These are phyloP conservation scores for Actinernus sp. DNA, from an alignment of 92 coral and sea anemone genomes.

Conservation along the genomic window DNA sequence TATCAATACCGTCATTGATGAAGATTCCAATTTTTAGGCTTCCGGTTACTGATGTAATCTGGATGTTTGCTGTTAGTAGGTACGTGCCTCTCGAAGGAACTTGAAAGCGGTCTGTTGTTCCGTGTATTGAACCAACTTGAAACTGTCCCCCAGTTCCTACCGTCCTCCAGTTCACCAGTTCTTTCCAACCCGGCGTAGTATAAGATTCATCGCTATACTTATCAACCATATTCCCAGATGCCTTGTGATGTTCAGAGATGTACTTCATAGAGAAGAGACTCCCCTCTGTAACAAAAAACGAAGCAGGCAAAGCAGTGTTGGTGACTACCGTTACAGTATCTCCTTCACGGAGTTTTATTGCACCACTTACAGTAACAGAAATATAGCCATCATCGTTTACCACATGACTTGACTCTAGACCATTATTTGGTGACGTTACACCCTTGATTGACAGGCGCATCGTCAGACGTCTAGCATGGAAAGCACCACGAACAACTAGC, in stretches of 20 bases:
- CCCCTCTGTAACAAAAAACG: conserved; percentile 17
- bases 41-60: conserved; percentile 18
- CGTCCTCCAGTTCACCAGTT: conserved; percentile 62
- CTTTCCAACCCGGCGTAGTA: conserved; percentile 51
- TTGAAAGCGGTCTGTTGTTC: conserved; percentile 57
- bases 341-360: conserved; percentile 25
- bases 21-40: conserved; percentile 24
- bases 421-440: conserved; percentile 13
- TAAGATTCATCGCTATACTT: conserved; percentile 40
- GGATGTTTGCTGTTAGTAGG: conserved; percentile 29
- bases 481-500: not conserved
- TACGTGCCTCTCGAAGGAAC: conserved; percentile 39
- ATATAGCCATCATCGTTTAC: conserved; percentile 1
- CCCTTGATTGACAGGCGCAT: conserved; percentile 34
- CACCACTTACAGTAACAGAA: conserved; percentile 38
- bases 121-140: conserved; percentile 68
- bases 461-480: not conserved
- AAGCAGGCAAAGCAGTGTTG: conserved; percentile 19
- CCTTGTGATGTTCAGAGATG: conserved; percentile 14
- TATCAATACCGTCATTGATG: conserved; percentile 42
- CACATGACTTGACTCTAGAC: conserved; percentile 36
- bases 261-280: conserved; percentile 48
- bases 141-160: conserved; percentile 57
- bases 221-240: conserved; percentile 66
- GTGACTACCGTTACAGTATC: conserved; percentile 20